phyloP scores from a whole-genome alignment of 1,140 invertebrate species.

The Philopotamus ludificatus region DNA sequence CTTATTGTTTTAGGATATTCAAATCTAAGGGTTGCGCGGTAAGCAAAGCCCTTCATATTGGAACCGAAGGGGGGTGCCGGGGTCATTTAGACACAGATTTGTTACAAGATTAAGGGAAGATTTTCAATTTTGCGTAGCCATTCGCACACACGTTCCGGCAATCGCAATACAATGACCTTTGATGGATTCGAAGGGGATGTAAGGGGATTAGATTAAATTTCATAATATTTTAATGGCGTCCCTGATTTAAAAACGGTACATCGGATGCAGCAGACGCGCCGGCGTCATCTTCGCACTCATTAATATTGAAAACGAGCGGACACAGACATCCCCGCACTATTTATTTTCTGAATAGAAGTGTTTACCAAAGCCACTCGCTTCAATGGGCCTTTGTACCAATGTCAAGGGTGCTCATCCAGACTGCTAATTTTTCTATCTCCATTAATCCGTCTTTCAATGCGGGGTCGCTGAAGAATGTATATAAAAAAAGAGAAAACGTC shows the following conservation, averaged over 20 bases:
- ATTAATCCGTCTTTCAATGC: slow-evolving; percentile 9
- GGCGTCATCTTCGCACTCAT: too few species aligned
- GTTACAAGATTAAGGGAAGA: slow-evolving; percentile 61
- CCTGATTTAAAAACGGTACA: too few species aligned
- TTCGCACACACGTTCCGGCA: too few species aligned
- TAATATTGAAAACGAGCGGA: not conserved
- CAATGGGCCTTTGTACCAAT: not conserved
- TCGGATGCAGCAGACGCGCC: too few species aligned
- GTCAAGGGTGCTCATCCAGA: slow-evolving; percentile 14
- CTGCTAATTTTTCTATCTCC: slow-evolving; percentile 25
- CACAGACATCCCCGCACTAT: not conserved
- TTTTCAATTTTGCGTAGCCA: slow-evolving; percentile 59
- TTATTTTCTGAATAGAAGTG: not conserved
- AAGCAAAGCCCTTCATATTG: slow-evolving; percentile 41
- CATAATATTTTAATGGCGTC: not conserved
- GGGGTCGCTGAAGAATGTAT: not conserved
- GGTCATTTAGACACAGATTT: slow-evolving; percentile 59
- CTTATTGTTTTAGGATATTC: slow-evolving; percentile 54
- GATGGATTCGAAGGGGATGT: too few species aligned
- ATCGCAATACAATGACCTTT: too few species aligned
- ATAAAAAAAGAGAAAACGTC: not conserved
- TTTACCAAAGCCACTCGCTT: not conserved
- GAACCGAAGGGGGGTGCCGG: slow-evolving; percentile 42
- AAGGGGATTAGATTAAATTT: too few species aligned
- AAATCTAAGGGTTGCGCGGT: slow-evolving; percentile 45